Percentiles rank a stretch among this genome's conserved stretches.
Conservation (phyloP, 2,888 invertebrate species). For the Fabriciana adippe region DNA sequence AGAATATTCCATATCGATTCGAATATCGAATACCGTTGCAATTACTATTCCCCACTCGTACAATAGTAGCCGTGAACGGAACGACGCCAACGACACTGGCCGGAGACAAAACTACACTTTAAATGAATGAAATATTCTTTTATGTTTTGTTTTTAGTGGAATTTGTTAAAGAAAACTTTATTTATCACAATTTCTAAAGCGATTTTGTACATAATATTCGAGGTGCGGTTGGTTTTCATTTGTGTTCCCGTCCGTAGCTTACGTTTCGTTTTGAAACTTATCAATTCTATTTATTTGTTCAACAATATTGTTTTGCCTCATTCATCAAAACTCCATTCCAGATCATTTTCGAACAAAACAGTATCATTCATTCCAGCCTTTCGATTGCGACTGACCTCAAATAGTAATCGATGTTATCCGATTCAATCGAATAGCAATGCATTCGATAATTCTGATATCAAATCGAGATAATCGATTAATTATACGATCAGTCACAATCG, state of each 20-base stretch:
- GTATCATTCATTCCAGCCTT: slow-evolving; percentile 6
- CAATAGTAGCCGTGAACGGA: slow-evolving; percentile 19
- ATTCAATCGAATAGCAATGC: neutral
- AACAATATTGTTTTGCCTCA: slow-evolving; percentile 48
- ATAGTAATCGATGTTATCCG: neutral
- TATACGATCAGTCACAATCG: neutral
- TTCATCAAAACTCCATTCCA: slow-evolving; percentile 63
- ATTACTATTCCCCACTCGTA: slow-evolving; percentile 2
- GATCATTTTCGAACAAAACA: slow-evolving; percentile 25
- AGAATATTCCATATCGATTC: slow-evolving; percentile 14
- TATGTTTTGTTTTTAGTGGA: neutral
- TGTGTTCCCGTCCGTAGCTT: slow-evolving; percentile 81
- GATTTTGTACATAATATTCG: slow-evolving; percentile 42
- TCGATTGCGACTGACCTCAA: too few species aligned
- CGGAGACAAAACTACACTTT: neutral
- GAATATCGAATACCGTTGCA: neutral
- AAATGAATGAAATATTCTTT: slow-evolving; percentile 5
- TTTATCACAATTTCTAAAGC: neutral
- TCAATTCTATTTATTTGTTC: slow-evolving; percentile 51
- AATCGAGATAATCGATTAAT: neutral
- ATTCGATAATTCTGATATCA: neutral
- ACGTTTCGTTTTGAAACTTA: slow-evolving; percentile 48
- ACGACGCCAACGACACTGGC: neutral
- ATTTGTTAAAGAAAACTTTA: too few species aligned
- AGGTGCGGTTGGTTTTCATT: slow-evolving; percentile 65